Evolutionary conservation across 2,888 invertebrate species (phyloP).

Genomic region (Eilema depressum): DNA sequence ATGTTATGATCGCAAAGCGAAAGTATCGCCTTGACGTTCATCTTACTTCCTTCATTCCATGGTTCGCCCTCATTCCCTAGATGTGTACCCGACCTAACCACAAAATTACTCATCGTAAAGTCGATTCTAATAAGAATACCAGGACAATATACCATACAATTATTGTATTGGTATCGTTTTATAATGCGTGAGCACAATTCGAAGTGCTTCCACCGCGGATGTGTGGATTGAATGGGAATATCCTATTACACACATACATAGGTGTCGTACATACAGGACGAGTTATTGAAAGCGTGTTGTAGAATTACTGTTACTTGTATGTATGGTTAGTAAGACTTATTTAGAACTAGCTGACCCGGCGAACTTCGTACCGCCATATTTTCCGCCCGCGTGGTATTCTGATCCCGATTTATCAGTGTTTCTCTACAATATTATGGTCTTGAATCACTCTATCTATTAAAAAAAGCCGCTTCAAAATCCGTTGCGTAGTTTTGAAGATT

Average conservation of each 20-base stretch:
- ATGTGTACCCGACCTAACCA: background rate
- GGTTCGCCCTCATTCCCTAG: background rate
- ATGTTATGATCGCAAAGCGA: too few relatives aligned
- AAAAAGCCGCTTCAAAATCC: too few relatives aligned
- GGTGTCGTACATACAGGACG: background rate
- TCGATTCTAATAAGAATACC: background rate
- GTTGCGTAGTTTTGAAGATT: too few relatives aligned
- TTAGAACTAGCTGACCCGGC: too few relatives aligned
- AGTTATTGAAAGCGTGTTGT: background rate
- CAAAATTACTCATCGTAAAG: background rate
- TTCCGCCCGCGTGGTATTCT: too few relatives aligned
- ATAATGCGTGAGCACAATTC: background rate
- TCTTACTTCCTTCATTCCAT: too few relatives aligned
- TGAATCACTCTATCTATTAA: too few relatives aligned
- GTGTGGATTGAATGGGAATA: background rate
- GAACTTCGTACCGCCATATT: too few relatives aligned
- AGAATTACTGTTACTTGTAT: background rate
- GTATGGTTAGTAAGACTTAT: too few relatives aligned
- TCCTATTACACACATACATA: background rate
- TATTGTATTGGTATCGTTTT: constrained; percentile 2
- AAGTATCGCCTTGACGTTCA: background rate
- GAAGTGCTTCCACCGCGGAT: background rate
- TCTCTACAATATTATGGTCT: too few relatives aligned
- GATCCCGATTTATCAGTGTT: too few relatives aligned
- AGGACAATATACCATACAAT: constrained; percentile 3